A percentile compares a stretch with the other conserved stretches of the same genome.
Conservation (phyloP, 2,888 invertebrate genomes). For the Mactromeris polynyma region DNA sequence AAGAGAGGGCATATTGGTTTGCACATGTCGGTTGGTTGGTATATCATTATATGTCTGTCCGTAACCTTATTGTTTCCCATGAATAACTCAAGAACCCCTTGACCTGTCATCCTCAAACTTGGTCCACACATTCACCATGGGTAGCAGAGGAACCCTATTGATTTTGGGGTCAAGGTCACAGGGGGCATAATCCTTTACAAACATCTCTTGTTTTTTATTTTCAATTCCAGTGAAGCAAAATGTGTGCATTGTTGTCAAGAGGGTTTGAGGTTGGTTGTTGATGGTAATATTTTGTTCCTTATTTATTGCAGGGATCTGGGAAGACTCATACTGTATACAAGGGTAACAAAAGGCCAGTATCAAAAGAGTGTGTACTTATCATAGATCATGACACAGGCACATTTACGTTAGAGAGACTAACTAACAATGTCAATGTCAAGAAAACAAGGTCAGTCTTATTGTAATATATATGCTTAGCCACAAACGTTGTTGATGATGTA, state of each 20-base stretch:
- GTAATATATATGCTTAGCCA: neutral
- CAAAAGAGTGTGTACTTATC: slow-evolving; percentile 97
- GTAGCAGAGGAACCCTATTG: too few relatives aligned
- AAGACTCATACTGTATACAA: slow-evolving; percentile 97
- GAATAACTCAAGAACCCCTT: too few relatives aligned
- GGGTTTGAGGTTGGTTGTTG: too few relatives aligned
- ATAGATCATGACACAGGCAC: slow-evolving; percentile 97
- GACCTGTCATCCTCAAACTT: too few relatives aligned
- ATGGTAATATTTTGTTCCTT: too few relatives aligned
- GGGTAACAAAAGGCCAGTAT: slow-evolving; percentile 96
- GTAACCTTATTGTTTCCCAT: too few relatives aligned
- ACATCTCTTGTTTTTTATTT: neutral
- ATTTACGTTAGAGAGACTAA: slow-evolving; percentile 96
- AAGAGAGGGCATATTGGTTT: too few relatives aligned
- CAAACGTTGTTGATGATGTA: neutral
- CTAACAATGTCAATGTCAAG: slow-evolving; percentile 91
- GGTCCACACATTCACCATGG: too few relatives aligned
- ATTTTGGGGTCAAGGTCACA: too few relatives aligned
- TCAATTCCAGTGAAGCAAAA: neutral
- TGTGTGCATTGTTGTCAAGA: neutral
- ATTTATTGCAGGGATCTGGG: slow-evolving; percentile 91
- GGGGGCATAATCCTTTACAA: too few relatives aligned
- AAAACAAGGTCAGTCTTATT: slow-evolving; percentile 83
- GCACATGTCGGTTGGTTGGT: too few relatives aligned
- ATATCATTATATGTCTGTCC: too few relatives aligned